Percentiles rank a stretch among this genome's conserved stretches.
Conservation (phyloP, 2,797 vertebrate genomes). For the Cichlasoma orientale region DNA sequence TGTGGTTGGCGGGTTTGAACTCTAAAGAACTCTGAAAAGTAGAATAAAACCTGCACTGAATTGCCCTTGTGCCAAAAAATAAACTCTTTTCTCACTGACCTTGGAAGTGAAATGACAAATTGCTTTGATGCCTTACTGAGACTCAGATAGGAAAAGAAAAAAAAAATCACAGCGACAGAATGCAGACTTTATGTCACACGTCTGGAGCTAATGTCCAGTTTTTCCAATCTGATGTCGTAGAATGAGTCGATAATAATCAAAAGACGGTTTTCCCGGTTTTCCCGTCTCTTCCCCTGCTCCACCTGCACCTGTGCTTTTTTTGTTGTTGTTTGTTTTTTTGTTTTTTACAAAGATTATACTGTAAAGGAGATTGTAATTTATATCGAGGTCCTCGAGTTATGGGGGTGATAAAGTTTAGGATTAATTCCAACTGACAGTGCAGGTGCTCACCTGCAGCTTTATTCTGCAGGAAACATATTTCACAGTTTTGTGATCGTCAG, state of each 20-base stretch:
- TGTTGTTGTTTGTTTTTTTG: not conserved
- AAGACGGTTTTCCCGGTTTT: not conserved
- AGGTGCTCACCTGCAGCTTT: constrained; percentile 43
- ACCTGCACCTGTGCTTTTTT: not conserved
- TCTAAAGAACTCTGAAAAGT: not conserved
- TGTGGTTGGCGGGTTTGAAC: not conserved
- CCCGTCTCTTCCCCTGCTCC: not conserved
- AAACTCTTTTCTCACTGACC: constrained; percentile 4
- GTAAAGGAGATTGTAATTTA: constrained; percentile 27
- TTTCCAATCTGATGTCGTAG: not conserved
- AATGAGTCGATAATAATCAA: not conserved
- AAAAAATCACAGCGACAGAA: not conserved
- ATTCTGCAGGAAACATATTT: constrained; percentile 33
- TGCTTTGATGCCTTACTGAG: constrained; percentile 13
- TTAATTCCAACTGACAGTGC: constrained; percentile 37
- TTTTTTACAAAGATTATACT: constrained; percentile 29
- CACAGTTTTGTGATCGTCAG: constrained; percentile 29
- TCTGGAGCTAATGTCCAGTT: not conserved
- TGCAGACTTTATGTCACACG: not conserved
- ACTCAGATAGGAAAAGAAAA: not conserved
- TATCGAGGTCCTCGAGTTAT: not conserved
- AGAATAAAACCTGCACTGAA: constrained; percentile 12
- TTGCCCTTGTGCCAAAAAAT: constrained; percentile 5
- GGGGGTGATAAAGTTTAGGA: constrained; percentile 26
- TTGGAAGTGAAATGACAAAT: constrained; percentile 28